Evolutionary conservation across 1,140 invertebrate species (phyloP).

Genomic region (Drosophila arizonae): DNA sequence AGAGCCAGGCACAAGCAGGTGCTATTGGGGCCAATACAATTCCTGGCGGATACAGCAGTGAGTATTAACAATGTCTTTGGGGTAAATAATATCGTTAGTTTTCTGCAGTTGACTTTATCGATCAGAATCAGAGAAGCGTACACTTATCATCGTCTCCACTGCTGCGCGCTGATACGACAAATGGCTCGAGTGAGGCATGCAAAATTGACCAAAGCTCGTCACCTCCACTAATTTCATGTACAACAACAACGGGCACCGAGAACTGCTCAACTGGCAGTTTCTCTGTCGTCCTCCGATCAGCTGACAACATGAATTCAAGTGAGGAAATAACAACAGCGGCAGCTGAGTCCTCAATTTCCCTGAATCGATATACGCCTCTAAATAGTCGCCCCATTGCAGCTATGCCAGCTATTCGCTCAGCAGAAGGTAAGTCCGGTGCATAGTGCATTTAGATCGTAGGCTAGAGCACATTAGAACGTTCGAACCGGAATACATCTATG

Average conservation of each 20-base stretch:
- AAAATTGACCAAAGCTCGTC: conserved; percentile 64
- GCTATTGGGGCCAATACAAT: conserved; percentile 61
- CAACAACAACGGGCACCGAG: conserved; percentile 37
- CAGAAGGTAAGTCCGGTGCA: conserved; percentile 54
- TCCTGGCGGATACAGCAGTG: conserved; percentile 86
- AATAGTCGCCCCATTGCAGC: conserved; percentile 48
- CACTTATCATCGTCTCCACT: conserved; percentile 67
- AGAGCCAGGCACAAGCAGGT: conserved; percentile 79
- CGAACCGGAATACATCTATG: no score
- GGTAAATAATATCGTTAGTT: not conserved
- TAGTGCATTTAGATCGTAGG: no score
- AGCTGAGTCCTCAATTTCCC: conserved; percentile 44
- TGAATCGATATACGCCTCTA: conserved; percentile 75
- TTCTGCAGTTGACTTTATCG: conserved; percentile 74
- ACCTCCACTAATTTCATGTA: conserved; percentile 42
- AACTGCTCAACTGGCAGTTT: conserved; percentile 52
- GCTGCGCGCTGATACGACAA: conserved; percentile 43
- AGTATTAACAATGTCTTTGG: conserved; percentile 67
- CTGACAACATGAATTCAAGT: conserved; percentile 42
- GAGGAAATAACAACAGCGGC: conserved; percentile 41
- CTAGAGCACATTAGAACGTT: no score
- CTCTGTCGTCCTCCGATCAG: conserved; percentile 66
- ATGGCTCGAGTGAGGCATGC: conserved; percentile 42
- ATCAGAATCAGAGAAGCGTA: conserved; percentile 67
- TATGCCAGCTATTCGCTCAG: conserved; percentile 62